Conservation (phyloP, 2,888 invertebrate species). For the Drosophila pseudotalamancana region DNA sequence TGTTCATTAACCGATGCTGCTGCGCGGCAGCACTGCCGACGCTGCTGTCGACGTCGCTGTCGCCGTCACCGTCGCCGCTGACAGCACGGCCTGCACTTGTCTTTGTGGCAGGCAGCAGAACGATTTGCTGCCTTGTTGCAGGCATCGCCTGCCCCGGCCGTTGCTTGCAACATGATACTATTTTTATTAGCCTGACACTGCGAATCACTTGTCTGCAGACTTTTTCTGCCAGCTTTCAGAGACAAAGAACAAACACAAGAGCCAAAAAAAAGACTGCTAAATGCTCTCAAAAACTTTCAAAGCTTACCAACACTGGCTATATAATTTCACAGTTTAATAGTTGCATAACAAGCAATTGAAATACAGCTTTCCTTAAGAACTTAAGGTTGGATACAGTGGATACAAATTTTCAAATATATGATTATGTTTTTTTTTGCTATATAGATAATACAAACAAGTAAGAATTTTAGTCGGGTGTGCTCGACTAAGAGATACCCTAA, state of each 20-base stretch:
- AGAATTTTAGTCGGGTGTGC: no score
- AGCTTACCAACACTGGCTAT: neutral
- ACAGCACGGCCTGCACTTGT: slow-evolving; percentile 47
- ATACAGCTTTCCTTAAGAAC: no score
- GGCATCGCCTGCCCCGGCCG: slow-evolving; percentile 19
- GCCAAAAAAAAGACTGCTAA: neutral
- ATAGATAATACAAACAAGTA: no score
- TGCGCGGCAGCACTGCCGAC: slow-evolving; percentile 12
- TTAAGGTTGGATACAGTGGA: no score
- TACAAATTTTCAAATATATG: no score
- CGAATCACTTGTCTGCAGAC: slow-evolving; percentile 33
- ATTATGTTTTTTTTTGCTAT: no score
- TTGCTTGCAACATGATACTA: slow-evolving; percentile 71
- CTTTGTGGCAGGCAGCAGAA: slow-evolving; percentile 39
- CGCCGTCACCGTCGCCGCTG: slow-evolving; percentile 11
- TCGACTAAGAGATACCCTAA: no score
- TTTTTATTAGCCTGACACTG: slow-evolving; percentile 64
- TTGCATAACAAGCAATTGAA: neutral
- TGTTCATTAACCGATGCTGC: slow-evolving; percentile 66
- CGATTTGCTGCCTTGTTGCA: slow-evolving; percentile 39
- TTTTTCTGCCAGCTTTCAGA: neutral
- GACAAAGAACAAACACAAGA: neutral
- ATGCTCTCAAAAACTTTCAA: neutral
- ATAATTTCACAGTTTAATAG: neutral
- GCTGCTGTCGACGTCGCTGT: neutral